These are phyloP conservation scores for Cirrhinus mrigala DNA, from an alignment of 2,797 vertebrate genomes.

Conservation along the genomic window DNA sequence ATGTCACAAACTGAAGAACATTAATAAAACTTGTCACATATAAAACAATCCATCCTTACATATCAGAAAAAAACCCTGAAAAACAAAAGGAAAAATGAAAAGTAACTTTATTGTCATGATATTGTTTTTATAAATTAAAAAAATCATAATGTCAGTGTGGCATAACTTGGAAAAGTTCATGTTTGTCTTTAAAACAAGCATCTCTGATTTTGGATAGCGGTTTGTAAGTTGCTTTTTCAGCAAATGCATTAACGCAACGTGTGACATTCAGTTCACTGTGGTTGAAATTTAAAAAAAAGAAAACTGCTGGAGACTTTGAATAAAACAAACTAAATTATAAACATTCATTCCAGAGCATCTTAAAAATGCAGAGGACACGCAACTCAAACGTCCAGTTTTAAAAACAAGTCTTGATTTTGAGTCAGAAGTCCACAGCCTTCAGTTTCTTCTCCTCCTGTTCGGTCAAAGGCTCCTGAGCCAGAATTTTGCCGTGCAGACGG, in stretches of 20 bases:
- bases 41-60: no score
- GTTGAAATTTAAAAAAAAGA: background rate
- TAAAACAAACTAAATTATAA: background rate
- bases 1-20: background rate
- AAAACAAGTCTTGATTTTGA: background rate
- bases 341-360: background rate
- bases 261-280: background rate
- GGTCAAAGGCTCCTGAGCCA: slow-evolving; percentile 78
- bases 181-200: background rate
- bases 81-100: background rate
- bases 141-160: background rate
- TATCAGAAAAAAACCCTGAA: background rate
- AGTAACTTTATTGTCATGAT: background rate
- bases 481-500: slow-evolving; percentile 80
- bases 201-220: background rate
- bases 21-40: background rate
- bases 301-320: background rate
- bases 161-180: background rate
- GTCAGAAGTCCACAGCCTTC: slow-evolving; percentile 77
- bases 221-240: background rate
- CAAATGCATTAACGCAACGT: background rate
- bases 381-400: background rate
- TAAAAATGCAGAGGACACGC: background rate
- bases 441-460: slow-evolving; percentile 76
- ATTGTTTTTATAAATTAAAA: background rate